phyloP scores from a whole-genome alignment of 2,113 vertebrate genomes.

The Parus major region DNA sequence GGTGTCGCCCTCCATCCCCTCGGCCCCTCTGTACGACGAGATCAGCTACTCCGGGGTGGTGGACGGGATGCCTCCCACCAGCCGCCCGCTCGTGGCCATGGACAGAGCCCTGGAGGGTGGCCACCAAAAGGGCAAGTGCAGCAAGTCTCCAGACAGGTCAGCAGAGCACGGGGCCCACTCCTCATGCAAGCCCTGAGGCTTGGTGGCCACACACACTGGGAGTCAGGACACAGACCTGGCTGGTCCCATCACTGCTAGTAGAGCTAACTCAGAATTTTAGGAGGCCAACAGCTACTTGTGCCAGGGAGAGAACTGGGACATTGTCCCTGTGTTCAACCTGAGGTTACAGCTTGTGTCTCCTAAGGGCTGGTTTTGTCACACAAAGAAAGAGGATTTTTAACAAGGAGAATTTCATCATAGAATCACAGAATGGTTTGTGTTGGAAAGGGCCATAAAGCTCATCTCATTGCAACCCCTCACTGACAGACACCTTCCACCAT shows the following conservation, averaged over 20 bases:
- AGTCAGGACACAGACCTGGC: neutral
- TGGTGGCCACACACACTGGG: fast-evolving
- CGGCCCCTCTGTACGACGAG: slow-evolving; percentile 92
- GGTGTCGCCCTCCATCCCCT: slow-evolving; percentile 84
- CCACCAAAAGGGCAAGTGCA: slow-evolving; percentile 87
- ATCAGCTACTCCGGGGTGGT: slow-evolving; percentile 87
- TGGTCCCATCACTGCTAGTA: neutral
- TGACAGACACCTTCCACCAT: neutral
- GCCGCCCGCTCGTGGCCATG: slow-evolving; percentile 78
- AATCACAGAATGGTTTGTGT: neutral
- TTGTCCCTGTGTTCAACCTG: neutral
- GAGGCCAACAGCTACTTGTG: neutral
- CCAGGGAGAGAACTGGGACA: too few relatives aligned
- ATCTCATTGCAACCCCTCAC: fast-evolving
- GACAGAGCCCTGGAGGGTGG: slow-evolving; percentile 83
- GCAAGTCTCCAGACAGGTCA: slow-evolving; percentile 96
- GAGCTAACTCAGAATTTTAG: neutral
- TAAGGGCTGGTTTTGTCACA: neutral
- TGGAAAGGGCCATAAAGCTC: neutral
- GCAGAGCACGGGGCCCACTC: neutral
- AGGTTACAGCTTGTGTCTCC: neutral
- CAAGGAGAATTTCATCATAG: neutral
- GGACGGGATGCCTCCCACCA: slow-evolving; percentile 73
- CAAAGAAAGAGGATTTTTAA: neutral
- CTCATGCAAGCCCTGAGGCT: neutral